phyloP scores from a whole-genome alignment of 2,113 vertebrate genomes.

The Indicator indicator region DNA sequence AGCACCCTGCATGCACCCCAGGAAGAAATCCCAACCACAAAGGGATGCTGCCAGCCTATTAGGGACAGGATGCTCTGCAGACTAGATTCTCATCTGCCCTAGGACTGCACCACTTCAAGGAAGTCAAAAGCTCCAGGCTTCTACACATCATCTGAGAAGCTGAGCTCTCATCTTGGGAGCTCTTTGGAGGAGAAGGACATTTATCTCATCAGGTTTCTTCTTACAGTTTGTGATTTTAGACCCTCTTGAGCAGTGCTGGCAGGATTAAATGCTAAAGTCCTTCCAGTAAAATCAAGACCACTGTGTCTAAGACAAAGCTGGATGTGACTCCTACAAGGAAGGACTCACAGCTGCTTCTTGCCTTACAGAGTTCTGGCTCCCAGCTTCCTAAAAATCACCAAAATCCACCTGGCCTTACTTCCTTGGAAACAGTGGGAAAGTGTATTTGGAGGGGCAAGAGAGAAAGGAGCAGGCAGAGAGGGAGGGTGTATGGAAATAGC shows the following conservation, averaged over 20 bases:
- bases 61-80: neutral
- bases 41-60: neutral
- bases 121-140: neutral
- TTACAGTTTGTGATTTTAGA: constrained; percentile 4
- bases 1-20: neutral
- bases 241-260: constrained; percentile 22
- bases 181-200: neutral
- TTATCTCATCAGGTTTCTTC: constrained; percentile 23
- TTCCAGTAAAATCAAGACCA: neutral
- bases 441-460: neutral
- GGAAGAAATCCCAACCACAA: neutral
- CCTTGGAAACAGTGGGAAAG: constrained; percentile 23
- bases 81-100: neutral
- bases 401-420: neutral
- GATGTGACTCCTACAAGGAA: neutral
- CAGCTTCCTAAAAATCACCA: neutral
- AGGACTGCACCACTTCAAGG: neutral
- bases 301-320: neutral
- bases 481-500: neutral
- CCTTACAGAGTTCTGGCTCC: neutral
- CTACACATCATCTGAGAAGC: neutral
- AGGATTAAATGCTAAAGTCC: neutral
- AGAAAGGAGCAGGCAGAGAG: neutral
- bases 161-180: constrained; percentile 1
- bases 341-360: constrained; percentile 3